Base-by-base conservation (phyloP, 35 echinoderm and acorn worm genomes). In the Nesometra sesokonis region DNA sequence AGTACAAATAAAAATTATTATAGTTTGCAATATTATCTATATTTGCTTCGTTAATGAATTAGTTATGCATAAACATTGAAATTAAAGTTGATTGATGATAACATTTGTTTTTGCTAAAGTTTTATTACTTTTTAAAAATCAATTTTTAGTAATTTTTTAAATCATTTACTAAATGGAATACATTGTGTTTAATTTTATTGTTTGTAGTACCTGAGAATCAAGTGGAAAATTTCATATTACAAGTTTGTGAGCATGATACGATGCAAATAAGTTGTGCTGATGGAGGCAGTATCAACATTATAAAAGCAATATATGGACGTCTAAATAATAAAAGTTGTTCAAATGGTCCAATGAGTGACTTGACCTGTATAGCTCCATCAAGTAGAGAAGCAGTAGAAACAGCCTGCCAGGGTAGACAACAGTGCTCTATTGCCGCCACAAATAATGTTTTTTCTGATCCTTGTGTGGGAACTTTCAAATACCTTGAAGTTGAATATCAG, bases 391-490 rank as follows among this genome's bases (percentile, higher is more conserved):
- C 32, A 0, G 88, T 89, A n/a, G 77, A 1, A 0, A 57, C 11
- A 5, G 13, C 76, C 5, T 93, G 91, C 47, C 82, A 93, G 23
- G 88, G 84, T 15, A 80, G n/a, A 37, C 35, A 40, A 21, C 31
- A 21, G n/a, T 93, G 91, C 67, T 76, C 87, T 13, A 46, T 93
- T 23, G 5, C 8, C 29, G 91, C 88, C 17, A 57, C 43, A 7
- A 93, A 93, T 37, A 32, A 30, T 11, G 88, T 93, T 5, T 93
- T 93, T 79, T 32, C 80, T 36, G 91, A 93, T 78, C 91, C 91
- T 11, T 93, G 91, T 37, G 0, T 23, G 29, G 88, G 91, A 33
- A 93, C 91, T 19, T 90, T 77, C 84, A 93, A 93, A 32, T 93
- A 93, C 39, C 78, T 93, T 29, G 87, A 89, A 23, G 82, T 93